A percentile compares a stretch with the other conserved stretches of the same genome.
These are phyloP conservation scores for Chamaea fasciata DNA, from an alignment of 2,113 vertebrate species.

Conservation along the genomic window DNA sequence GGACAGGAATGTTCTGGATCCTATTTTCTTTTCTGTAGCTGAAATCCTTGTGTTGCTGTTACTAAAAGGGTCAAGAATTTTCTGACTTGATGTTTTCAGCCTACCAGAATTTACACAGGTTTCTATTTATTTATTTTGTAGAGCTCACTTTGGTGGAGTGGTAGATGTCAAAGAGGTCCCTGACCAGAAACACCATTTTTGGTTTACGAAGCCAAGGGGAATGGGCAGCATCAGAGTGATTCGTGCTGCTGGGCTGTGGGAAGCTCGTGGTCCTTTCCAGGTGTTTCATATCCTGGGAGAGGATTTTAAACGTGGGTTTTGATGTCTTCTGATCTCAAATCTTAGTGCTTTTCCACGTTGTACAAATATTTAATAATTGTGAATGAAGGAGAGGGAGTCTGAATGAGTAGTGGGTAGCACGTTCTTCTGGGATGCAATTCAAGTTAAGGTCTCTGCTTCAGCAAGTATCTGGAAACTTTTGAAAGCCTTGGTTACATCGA, in stretches of 20 bases:
- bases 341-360: not conserved
- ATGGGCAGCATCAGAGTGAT: not conserved
- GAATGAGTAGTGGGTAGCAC: not conserved
- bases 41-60: not conserved
- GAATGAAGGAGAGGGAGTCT: not conserved
- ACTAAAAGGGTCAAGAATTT: not conserved
- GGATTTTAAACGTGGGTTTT: not conserved
- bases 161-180: not conserved
- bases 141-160: not conserved
- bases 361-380: not conserved
- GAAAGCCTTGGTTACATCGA: slow-evolving; percentile 15
- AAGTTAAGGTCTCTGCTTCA: not conserved
- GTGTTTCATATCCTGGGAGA: not conserved
- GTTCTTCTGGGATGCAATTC: slow-evolving; percentile 13
- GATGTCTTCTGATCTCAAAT: not conserved
- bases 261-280: not conserved
- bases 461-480: slow-evolving; percentile 22
- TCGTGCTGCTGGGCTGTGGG: not conserved
- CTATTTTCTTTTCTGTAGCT: not conserved
- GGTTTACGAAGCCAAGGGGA: not conserved
- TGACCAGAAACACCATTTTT: not conserved
- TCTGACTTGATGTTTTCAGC: not conserved
- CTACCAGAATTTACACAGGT: not conserved
- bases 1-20: not conserved
- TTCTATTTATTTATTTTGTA: not conserved